These are phyloP conservation scores for Morpho helenor DNA, from an alignment of 2,888 invertebrate species.

Conservation along the genomic window DNA sequence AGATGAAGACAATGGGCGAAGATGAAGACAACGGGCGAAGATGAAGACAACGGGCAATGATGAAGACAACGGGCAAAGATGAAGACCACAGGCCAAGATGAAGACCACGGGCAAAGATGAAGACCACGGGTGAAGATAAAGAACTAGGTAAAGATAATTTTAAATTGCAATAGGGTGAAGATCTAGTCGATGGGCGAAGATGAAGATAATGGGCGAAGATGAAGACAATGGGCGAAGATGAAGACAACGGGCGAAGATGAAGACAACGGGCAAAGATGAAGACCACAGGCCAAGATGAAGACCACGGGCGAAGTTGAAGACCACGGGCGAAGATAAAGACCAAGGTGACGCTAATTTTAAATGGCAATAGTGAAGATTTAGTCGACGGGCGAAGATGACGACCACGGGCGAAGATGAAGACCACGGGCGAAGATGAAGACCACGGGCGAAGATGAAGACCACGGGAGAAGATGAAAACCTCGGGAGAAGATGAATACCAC, in stretches of 20 bases:
- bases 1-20: too few species aligned
- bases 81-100: neutral
- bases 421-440: neutral
- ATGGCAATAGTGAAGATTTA: too few species aligned
- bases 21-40: neutral
- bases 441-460: constrained; percentile 19
- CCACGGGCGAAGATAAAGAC: neutral
- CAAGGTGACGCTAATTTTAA: too few species aligned
- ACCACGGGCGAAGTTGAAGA: neutral
- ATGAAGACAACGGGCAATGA: neutral
- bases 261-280: neutral
- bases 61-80: neutral
- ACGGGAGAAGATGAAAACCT: too few species aligned
- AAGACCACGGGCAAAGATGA: neutral
- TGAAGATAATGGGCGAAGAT: too few species aligned
- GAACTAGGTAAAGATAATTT: neutral
- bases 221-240: neutral
- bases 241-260: neutral
- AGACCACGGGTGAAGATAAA: neutral
- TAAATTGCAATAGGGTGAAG: neutral
- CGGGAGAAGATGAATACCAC: too few species aligned
- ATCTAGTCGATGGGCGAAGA: neutral
- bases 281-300: neutral
- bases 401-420: too few species aligned
- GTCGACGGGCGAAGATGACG: too few species aligned